These are phyloP conservation scores for Aleiodes leptofemur DNA, from an alignment of 2,888 invertebrate species.

Conservation along the genomic window DNA sequence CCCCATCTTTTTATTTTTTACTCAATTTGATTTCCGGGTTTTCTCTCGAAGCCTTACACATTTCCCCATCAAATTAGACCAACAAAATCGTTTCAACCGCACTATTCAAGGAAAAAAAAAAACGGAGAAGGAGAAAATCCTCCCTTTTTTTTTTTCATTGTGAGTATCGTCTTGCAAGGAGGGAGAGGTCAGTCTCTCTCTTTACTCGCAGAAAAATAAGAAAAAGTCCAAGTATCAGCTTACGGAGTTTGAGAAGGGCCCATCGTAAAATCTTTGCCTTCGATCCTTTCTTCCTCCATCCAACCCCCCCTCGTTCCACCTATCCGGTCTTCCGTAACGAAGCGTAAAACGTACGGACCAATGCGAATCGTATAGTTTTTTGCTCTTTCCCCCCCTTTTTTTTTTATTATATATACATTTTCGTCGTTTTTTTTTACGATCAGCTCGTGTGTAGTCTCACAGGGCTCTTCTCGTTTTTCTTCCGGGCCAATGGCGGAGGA, in stretches of 20 bases:
- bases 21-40: neutral
- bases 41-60: slow-evolving; percentile 22
- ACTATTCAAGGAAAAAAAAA: neutral
- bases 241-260: slow-evolving; percentile 46
- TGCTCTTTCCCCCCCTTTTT: slow-evolving; percentile 31
- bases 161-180: slow-evolving; percentile 27
- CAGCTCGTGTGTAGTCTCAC: neutral
- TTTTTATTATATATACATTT: slow-evolving; percentile 17
- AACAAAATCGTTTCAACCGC: slow-evolving; percentile 4
- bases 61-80: slow-evolving; percentile 17
- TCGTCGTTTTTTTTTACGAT: slow-evolving; percentile 42
- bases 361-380: slow-evolving; percentile 43
- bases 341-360: slow-evolving; percentile 48
- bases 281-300: slow-evolving; percentile 42
- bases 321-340: slow-evolving; percentile 46
- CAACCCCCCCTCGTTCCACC: slow-evolving; percentile 25
- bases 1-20: neutral
- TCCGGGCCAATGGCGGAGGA: neutral
- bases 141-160: neutral
- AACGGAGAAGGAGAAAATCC: neutral
- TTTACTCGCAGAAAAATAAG: slow-evolving; percentile 28
- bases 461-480: slow-evolving; percentile 34
- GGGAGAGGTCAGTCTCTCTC: slow-evolving; percentile 24
- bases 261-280: slow-evolving; percentile 57
- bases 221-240: slow-evolving; percentile 40